Percentiles rank a stretch among this genome's conserved stretches.
phyloP scores from a whole-genome alignment of 2,888 invertebrate species.

The Acrobeloides nanus region DNA sequence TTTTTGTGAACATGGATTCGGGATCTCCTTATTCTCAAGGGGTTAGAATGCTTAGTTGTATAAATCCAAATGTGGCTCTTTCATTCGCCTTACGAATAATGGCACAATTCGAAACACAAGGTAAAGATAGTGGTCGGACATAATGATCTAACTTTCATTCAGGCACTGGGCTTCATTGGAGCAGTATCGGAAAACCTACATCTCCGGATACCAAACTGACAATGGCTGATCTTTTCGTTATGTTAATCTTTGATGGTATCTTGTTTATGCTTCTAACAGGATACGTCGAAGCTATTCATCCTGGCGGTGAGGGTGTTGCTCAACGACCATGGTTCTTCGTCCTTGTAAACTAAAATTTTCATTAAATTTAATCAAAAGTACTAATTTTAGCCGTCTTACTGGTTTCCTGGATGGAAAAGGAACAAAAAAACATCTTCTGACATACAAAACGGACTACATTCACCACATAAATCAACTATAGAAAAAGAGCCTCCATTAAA shows the following conservation, averaged over 20 bases:
- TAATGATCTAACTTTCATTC: too few species aligned
- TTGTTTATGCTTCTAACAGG: conserved; percentile 71
- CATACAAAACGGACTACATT: too few species aligned
- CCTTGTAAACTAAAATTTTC: conserved; percentile 60
- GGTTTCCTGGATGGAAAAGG: conserved; percentile 33
- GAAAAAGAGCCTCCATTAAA: conserved; percentile 21
- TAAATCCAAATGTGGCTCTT: conserved; percentile 42
- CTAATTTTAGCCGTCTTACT: conserved; percentile 44
- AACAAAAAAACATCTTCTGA: conserved; percentile 9
- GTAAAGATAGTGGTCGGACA: too few species aligned
- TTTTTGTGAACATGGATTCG: conserved; percentile 30
- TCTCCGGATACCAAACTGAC: conserved; percentile 37
- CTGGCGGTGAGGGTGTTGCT: conserved; percentile 77
- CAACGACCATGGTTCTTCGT: conserved; percentile 71
- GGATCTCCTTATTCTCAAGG: conserved; percentile 25
- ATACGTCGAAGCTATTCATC: conserved; percentile 77
- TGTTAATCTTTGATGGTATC: conserved; percentile 36
- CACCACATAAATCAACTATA: conserved; percentile 18
- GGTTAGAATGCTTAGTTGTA: conserved; percentile 31
- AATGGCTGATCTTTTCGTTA: conserved; percentile 31
- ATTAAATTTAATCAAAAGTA: too few species aligned
- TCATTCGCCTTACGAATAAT: conserved; percentile 31
- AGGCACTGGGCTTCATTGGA: conserved; percentile 38
- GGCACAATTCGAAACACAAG: conserved; percentile 40
- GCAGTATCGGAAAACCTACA: conserved; percentile 18